phyloP scores from a whole-genome alignment of 2,888 invertebrate genomes.

The Parelbella ahira region DNA sequence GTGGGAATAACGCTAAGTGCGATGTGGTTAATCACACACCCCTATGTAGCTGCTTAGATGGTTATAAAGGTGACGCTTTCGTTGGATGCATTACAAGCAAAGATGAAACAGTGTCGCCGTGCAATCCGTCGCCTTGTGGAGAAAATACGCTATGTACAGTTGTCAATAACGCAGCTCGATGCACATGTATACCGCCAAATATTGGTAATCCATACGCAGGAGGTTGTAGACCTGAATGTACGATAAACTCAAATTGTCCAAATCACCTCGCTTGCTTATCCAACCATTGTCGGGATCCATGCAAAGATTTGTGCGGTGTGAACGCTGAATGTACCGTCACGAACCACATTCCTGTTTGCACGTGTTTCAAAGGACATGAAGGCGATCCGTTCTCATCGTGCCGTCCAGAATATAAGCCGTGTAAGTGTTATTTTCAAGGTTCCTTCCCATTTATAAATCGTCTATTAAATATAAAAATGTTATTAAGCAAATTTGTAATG shows the following conservation, averaged over 20 bases:
- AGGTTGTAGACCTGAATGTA: slow-evolving; percentile 93
- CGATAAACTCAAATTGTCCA: slow-evolving; percentile 89
- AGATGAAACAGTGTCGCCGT: slow-evolving; percentile 79
- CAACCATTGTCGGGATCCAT: slow-evolving; percentile 92
- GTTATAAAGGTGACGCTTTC: slow-evolving; percentile 92
- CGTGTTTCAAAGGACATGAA: slow-evolving; percentile 86
- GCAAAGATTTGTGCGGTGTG: slow-evolving; percentile 89
- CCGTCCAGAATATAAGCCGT: slow-evolving; percentile 75
- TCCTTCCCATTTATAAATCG: too few relatives aligned
- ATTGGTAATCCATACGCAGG: slow-evolving; percentile 92
- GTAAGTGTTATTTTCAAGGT: too few relatives aligned
- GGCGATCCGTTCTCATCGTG: slow-evolving; percentile 93
- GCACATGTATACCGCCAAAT: slow-evolving; percentile 93
- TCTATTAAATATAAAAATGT: too few relatives aligned
- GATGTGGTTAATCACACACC: slow-evolving; percentile 90
- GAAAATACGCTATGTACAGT: slow-evolving; percentile 90
- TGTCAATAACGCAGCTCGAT: slow-evolving; percentile 84
- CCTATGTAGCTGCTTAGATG: slow-evolving; percentile 88
- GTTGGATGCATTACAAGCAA: slow-evolving; percentile 85
- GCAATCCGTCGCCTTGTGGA: slow-evolving; percentile 90
- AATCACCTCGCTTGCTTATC: slow-evolving; percentile 88
- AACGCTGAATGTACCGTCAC: slow-evolving; percentile 91
- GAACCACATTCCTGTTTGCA: slow-evolving; percentile 91
- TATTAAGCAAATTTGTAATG: too few relatives aligned
- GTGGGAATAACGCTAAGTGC: slow-evolving; percentile 90